phyloP scores from a whole-genome alignment of 2,888 invertebrate species.

The Andrena marginata region DNA sequence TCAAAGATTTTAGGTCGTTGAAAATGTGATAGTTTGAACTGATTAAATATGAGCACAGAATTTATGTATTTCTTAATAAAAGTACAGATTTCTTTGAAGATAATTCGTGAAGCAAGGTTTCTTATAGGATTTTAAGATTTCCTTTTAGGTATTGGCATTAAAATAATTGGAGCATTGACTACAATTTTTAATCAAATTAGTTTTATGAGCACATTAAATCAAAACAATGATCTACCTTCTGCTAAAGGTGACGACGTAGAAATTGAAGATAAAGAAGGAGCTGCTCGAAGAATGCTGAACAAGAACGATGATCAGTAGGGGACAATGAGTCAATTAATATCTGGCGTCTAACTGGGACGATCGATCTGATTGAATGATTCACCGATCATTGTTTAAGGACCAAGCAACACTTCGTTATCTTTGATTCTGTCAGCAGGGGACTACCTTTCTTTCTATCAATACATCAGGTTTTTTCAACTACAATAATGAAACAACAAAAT shows the following conservation, averaged over 20 bases:
- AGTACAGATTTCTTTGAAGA: too few species aligned
- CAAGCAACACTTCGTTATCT: conserved; percentile 55
- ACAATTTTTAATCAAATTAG: not conserved
- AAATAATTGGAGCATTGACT: not conserved
- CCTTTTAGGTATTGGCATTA: not conserved
- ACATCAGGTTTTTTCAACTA: not conserved
- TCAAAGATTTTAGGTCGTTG: not conserved
- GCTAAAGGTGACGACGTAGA: not conserved
- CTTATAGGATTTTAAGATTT: not conserved
- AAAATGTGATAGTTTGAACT: not conserved
- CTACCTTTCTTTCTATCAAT: not conserved
- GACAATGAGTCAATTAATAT: conserved; percentile 68
- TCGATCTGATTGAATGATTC: conserved; percentile 54
- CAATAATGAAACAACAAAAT: not conserved
- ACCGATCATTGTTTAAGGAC: conserved; percentile 62
- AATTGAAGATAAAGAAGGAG: not conserved
- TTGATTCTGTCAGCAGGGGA: not conserved
- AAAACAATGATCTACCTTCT: not conserved
- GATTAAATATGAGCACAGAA: too few species aligned
- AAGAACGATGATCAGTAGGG: conserved; percentile 48
- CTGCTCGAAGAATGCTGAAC: conserved; percentile 33
- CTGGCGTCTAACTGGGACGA: conserved; percentile 67
- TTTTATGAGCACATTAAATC: not conserved
- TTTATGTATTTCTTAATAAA: too few species aligned
- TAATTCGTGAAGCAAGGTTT: too few species aligned